These are phyloP conservation scores for Sturnira hondurensis DNA, from an alignment of 2,113 vertebrate species.

Conservation along the genomic window DNA sequence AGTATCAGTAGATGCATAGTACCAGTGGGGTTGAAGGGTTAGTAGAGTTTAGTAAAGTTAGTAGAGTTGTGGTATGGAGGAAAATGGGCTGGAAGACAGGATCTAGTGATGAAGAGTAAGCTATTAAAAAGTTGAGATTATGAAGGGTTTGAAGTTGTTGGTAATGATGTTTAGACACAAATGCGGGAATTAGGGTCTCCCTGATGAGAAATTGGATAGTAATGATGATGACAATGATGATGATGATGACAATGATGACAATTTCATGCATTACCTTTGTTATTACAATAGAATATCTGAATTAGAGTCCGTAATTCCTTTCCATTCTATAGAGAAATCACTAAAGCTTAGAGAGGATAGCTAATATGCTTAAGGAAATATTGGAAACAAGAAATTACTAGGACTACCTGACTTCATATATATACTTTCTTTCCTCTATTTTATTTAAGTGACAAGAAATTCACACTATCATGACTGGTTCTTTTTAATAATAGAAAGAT, in stretches of 20 bases:
- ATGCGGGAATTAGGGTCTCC: neutral
- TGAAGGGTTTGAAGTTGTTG: neutral
- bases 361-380: neutral
- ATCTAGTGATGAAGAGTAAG: neutral
- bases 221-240: rapidly evolving
- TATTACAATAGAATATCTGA: neutral
- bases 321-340: neutral
- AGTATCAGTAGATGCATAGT: neutral
- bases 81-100: neutral
- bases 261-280: neutral
- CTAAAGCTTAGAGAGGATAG: neutral
- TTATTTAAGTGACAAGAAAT: neutral
- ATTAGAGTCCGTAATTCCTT: neutral
- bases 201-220: neutral
- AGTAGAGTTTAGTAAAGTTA: neutral
- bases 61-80: neutral
- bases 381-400: neutral
- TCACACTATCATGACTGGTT: neutral
- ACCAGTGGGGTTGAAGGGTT: neutral
- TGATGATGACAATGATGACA: rapidly evolving
- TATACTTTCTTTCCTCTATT: neutral
- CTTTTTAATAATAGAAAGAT: neutral
- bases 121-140: neutral
- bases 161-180: neutral
- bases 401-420: neutral